These are phyloP conservation scores for Oriolus oriolus DNA, from an alignment of 2,113 vertebrate species.

Conservation along the genomic window DNA sequence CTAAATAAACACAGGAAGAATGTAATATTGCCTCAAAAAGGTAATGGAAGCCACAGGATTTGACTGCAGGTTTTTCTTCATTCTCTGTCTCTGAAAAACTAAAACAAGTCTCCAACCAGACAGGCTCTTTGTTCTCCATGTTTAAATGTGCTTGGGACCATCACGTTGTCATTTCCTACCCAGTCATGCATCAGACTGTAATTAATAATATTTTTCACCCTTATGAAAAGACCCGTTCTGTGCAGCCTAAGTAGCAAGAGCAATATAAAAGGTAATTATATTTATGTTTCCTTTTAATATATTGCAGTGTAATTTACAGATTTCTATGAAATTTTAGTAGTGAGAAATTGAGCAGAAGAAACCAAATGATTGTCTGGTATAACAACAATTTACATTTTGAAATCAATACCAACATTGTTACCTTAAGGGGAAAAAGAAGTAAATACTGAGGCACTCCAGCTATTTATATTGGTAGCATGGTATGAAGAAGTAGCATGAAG, in stretches of 20 bases:
- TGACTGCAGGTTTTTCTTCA: neutral
- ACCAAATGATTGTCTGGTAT: neutral
- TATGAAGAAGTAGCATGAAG: neutral
- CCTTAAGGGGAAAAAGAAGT: neutral
- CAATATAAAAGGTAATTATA: neutral
- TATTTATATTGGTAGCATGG: neutral
- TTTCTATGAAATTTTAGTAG: neutral
- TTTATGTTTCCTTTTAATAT: neutral
- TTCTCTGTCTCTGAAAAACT: neutral
- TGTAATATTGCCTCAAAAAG: neutral
- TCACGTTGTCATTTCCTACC: neutral
- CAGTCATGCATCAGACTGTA: neutral
- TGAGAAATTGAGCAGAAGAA: neutral
- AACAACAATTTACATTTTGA: neutral
- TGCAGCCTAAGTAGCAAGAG: neutral
- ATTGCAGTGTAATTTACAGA: neutral
- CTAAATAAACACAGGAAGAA: neutral
- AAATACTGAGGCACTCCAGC: neutral
- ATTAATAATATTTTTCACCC: neutral
- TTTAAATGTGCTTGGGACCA: neutral
- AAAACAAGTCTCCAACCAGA: neutral
- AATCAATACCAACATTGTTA: neutral
- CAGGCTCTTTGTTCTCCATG: neutral
- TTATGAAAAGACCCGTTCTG: neutral
- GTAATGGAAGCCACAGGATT: neutral